phyloP scores from a whole-genome alignment of 2,797 vertebrate genomes.

The Galaxias olidus region DNA sequence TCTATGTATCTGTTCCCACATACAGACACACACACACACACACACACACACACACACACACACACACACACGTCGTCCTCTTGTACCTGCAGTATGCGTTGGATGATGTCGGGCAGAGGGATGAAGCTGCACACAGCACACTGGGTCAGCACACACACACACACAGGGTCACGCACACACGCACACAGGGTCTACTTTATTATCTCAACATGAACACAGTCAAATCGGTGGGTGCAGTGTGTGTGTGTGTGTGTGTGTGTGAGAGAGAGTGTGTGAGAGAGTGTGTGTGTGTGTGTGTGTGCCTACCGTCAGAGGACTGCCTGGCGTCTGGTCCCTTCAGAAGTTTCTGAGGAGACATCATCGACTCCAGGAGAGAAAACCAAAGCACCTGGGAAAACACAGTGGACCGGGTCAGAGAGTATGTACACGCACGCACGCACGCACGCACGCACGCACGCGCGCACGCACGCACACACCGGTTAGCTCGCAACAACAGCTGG shows the following conservation, averaged over 20 bases:
- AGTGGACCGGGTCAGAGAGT: background rate
- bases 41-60: constrained; percentile 2
- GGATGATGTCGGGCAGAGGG: constrained; percentile 90
- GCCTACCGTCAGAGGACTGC: constrained; percentile 81
- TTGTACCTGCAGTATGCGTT: constrained; percentile 89
- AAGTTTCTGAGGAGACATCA: constrained; percentile 93
- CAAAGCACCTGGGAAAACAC: constrained; percentile 79
- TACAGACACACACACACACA: background rate
- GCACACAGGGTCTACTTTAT: constrained; percentile 3
- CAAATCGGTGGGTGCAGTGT: background rate
- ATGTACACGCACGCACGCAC: constrained; percentile 54
- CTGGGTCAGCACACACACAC: constrained; percentile 61
- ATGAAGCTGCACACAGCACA: constrained; percentile 93
- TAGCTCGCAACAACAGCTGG: too few species aligned
- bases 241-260: constrained; percentile 2
- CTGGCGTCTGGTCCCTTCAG: constrained; percentile 68
- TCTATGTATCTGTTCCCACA: background rate
- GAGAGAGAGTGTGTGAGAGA: constrained; percentile 2
- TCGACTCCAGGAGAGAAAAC: constrained; percentile 92
- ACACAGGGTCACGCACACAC: constrained; percentile 5
- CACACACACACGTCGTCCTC: background rate
- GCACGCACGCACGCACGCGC: background rate
- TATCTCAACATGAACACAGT: too few species aligned
- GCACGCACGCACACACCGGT: background rate
- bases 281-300: constrained; percentile 7